Evolutionary conservation across 2,113 vertebrate genomes (phyloP).

Genomic region (Percopsis transmontana): DNA sequence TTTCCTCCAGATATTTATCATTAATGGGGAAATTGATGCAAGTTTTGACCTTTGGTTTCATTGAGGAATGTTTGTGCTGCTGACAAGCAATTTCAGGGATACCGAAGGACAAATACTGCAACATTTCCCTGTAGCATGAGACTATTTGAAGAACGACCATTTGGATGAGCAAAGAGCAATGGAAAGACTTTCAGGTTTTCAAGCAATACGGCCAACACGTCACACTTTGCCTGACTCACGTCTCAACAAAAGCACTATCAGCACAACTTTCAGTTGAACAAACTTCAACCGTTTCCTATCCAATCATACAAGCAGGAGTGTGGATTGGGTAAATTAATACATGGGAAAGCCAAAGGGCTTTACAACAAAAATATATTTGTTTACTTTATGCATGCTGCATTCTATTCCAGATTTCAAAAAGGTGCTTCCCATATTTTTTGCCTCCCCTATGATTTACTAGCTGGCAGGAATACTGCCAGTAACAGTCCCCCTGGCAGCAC

Average conservation of each 20-base stretch:
- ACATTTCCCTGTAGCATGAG: background rate
- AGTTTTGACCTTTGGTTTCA: background rate
- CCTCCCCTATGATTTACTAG: background rate
- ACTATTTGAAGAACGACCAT: slow-evolving; percentile 17
- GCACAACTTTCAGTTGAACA: background rate
- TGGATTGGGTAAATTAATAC: background rate
- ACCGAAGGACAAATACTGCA: background rate
- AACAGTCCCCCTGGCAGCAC: slow-evolving; percentile 20
- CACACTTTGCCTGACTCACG: background rate
- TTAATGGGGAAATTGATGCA: background rate
- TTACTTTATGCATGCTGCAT: background rate
- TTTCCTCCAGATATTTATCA: slow-evolving; percentile 2
- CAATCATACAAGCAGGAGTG: background rate
- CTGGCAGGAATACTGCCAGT: slow-evolving; percentile 1
- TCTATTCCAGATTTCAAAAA: background rate
- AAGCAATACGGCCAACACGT: slow-evolving; percentile 21
- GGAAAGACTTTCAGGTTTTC: slow-evolving; percentile 28
- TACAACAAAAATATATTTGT: background rate
- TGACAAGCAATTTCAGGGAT: background rate
- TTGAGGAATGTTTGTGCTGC: background rate
- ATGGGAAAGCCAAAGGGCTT: background rate
- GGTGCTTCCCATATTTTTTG: background rate
- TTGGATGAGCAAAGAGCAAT: slow-evolving; percentile 1
- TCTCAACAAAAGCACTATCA: background rate
- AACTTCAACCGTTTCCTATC: background rate